A percentile compares a stretch with the other conserved stretches of the same genome.
These are phyloP conservation scores for Cartodere bifasciata DNA, from an alignment of 2,888 invertebrate species.

Conservation along the genomic window DNA sequence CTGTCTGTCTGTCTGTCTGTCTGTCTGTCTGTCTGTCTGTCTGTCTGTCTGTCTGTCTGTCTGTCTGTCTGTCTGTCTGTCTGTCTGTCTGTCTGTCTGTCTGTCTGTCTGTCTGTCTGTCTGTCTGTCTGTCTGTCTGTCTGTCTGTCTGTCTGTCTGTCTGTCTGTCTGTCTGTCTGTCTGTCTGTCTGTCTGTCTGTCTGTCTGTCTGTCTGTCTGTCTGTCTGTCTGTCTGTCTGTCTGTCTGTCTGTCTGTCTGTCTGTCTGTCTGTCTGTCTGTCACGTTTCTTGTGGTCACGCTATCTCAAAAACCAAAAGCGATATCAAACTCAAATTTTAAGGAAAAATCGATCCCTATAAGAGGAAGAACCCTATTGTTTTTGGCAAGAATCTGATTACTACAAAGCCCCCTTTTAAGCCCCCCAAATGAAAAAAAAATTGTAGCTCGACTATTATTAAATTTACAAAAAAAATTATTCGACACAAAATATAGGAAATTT, in stretches of 20 bases:
- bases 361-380: too few species aligned
- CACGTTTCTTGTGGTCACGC: too few species aligned
- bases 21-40: neutral
- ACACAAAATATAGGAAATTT: too few species aligned
- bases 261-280: conserved; percentile 2
- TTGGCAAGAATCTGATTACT: too few species aligned
- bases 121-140: conserved; percentile 1
- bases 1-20: neutral
- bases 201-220: conserved; percentile 2
- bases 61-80: neutral
- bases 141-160: conserved; percentile 1
- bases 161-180: neutral
- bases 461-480: too few species aligned
- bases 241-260: neutral
- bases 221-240: conserved; percentile 1
- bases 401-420: too few species aligned
- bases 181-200: conserved; percentile 2
- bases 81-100: neutral
- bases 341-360: too few species aligned
- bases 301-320: too few species aligned
- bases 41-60: neutral
- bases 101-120: conserved; percentile 3
- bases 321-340: too few species aligned
- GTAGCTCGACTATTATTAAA: too few species aligned
- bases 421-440: too few species aligned